A percentile compares a stretch with the other conserved stretches of the same genome.
These are phyloP conservation scores for Cisticola juncidis DNA, from an alignment of 2,113 vertebrate species.

Conservation along the genomic window DNA sequence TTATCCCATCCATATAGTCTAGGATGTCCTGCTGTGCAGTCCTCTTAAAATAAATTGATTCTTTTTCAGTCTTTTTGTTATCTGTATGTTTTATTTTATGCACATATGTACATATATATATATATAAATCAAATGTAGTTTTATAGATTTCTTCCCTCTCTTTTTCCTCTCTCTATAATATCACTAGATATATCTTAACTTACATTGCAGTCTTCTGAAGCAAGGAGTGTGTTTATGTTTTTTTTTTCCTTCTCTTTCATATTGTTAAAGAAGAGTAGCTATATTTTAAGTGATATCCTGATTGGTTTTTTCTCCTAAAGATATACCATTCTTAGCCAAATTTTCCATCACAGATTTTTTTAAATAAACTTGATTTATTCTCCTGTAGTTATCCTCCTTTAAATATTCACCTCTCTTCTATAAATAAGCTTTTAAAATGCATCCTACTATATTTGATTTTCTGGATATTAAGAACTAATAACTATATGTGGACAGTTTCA, in stretches of 20 bases:
- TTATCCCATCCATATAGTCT: not conserved
- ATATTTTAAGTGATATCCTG: not conserved
- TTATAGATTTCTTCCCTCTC: not conserved
- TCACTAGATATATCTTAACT: not conserved
- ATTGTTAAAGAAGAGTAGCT: not conserved
- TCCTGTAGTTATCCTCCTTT: not conserved
- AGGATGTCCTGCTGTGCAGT: not conserved
- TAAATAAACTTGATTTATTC: not conserved
- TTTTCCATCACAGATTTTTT: not conserved
- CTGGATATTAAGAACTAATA: not conserved
- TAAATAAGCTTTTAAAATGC: not conserved
- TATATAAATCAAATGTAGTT: not conserved
- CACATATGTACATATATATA: accelerated
- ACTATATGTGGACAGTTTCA: not conserved
- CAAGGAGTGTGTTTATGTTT: not conserved
- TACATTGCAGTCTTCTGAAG: not conserved
- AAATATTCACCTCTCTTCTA: not conserved
- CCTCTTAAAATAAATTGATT: not conserved
- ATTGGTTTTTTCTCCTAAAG: not conserved
- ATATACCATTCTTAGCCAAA: not conserved
- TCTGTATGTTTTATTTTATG: not conserved
- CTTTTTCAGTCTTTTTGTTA: not conserved
- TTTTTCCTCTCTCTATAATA: not conserved
- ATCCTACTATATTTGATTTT: not conserved
- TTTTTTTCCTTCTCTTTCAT: not conserved